Base-by-base conservation (phyloP, 2,113 vertebrate genomes). In the Abramis brama region DNA sequence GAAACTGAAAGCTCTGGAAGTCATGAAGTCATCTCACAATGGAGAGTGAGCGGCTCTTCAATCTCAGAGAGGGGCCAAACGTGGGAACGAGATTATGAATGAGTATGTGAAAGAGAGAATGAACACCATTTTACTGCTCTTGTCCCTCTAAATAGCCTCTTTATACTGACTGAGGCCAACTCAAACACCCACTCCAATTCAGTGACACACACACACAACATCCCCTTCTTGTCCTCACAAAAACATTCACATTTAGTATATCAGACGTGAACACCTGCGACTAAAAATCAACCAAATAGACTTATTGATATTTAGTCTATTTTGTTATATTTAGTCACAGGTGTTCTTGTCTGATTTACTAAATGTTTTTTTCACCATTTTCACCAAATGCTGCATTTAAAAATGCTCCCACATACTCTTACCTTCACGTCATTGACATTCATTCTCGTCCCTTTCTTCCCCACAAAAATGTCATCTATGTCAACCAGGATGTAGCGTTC, bases 401-500 rank as follows among this genome's bases (percentile, higher is more conserved):
- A 13, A 45, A 30, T n/a, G n/a, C n/a, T n/a, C n/a, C n/a, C n/a
- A n/a, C 0, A 66, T 55, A 21, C 62, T 84, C 94, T 92, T 98
- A 99, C 98, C 98, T 98, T 99, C 52, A 99, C 98, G 76, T 99
- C 97, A 2, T 97, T 95, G 91, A 95, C 33, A 21, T 98, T 99
- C 98, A 99, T 99, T 81, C 98, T 96, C 0, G 98, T 99, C n/a
- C 98, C 97, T 87, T 98, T 97, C 86, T 99, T 99, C 39, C 98
- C 98, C 8, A 98, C 97, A 30, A 98, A 99, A 91, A 99, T 98
- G 89, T 99, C 97, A 21, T 98, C 97, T 45, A 98, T 97, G 94
- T 98, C 98, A 84, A 99, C 98, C 87, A 98, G 94, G 86, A 99
- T 94, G 92, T 98, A 97, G 70, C 97, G 95, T 9, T 99, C 96